Base-by-base conservation (phyloP, 2,797 vertebrate species). In the Acanthiza pusilla region DNA sequence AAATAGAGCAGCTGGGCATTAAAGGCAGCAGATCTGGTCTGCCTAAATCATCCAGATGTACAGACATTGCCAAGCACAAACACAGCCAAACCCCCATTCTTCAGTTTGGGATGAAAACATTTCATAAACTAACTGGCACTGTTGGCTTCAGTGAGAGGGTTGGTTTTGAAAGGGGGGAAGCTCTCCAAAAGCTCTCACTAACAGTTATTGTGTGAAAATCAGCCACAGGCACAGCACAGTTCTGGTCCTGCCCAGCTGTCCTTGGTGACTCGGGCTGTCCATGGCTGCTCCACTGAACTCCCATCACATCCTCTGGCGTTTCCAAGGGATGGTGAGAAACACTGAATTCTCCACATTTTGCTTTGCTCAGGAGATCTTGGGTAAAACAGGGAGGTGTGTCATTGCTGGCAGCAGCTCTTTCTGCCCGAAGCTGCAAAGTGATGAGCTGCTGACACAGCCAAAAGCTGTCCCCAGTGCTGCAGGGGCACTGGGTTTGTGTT, bases 1-100 rank as follows among this genome's bases (percentile, higher is more conserved):
- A 84, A 94, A 71, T 11, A 29, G 87, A 89, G 77, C 65, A 76
- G n/a, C 67, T 51, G 85, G 86, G 47, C 79, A 16, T 34, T 42
- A 34, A 61, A 84, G 85, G 81, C 63, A 66, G 86, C 43, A 65
- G 54, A 66, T 62, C 34, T 6, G n/a, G 23, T 70, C 50, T 71
- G 67, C 43, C 74, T 88, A 8, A 86, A 91, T 80, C 77, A 58
- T 76, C 61, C 3, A 6, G 27, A 36, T 9, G 9, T 54, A 9
- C 57, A 21, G 68, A 32, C 1, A 7, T 16, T 72, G 73, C 85
- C 30, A n/a, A 63, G 29, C 83, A 45, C 50, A 57, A n/a, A 12
- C 4, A 13, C 62, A 78, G n/a, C 75, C 93, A 75, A 53, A 78
- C 61, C 88, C 29, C 66, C 63, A 9, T 78, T 76, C 71, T 79